Percentiles rank a stretch among this genome's conserved stretches.
phyloP scores from a whole-genome alignment of 2,888 invertebrate species.

The Hypercompe scribonia region DNA sequence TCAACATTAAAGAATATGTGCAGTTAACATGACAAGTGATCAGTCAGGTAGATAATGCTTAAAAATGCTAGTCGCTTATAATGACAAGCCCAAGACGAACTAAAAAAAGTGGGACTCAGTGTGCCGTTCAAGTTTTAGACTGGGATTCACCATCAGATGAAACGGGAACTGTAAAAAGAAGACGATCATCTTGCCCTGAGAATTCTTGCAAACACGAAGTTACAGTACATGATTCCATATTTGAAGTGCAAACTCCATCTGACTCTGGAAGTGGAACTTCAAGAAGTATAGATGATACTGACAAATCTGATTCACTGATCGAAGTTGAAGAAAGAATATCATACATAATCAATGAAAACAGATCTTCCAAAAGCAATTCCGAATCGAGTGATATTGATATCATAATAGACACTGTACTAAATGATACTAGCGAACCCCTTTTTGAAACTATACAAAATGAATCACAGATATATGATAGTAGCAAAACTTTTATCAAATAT shows the following conservation, averaged over 20 bases:
- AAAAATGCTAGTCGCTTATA: slow-evolving; percentile 74
- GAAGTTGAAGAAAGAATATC: slow-evolving; percentile 83
- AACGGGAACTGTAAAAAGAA: slow-evolving; percentile 91
- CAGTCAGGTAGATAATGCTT: slow-evolving; percentile 48
- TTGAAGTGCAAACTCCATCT: slow-evolving; percentile 77
- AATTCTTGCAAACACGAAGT: slow-evolving; percentile 60
- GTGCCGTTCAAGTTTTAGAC: slow-evolving; percentile 83
- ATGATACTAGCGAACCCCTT: slow-evolving; percentile 65
- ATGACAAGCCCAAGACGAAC: slow-evolving; percentile 85
- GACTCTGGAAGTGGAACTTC: slow-evolving; percentile 80
- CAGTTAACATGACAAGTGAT: slow-evolving; percentile 34
- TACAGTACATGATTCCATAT: slow-evolving; percentile 67
- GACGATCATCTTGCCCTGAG: slow-evolving; percentile 87
- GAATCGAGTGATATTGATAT: slow-evolving; percentile 81
- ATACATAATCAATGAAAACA: slow-evolving; percentile 80
- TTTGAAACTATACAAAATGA: slow-evolving; percentile 65
- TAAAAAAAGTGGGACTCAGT: slow-evolving; percentile 77
- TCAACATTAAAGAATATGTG: slow-evolving; percentile 49
- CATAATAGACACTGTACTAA: slow-evolving; percentile 74
- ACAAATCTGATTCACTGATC: slow-evolving; percentile 74
- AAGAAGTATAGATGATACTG: slow-evolving; percentile 71
- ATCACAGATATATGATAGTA: slow-evolving; percentile 63
- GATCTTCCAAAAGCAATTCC: slow-evolving; percentile 82
- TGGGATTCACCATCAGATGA: slow-evolving; percentile 91
- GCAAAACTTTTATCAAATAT: slow-evolving; percentile 76